Conservation (phyloP, 2,888 invertebrate species). For the Metellina segmentata region DNA sequence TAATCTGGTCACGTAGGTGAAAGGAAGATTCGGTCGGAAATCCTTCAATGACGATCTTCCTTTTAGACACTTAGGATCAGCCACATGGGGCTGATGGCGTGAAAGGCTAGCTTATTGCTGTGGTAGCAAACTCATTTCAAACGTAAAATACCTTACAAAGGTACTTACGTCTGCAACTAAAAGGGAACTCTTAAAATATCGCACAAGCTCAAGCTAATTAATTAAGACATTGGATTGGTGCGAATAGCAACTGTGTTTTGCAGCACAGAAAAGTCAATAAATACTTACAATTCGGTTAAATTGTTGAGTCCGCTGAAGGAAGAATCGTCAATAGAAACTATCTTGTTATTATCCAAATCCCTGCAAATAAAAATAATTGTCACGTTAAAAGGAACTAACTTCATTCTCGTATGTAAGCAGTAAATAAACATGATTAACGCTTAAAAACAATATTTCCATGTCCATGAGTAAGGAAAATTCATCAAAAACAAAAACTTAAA, state of each 20-base stretch:
- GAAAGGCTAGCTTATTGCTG: no score
- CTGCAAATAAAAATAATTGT: conserved; percentile 50
- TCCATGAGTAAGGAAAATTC: background rate
- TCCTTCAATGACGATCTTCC: background rate
- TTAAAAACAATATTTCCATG: background rate
- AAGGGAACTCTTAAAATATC: no score
- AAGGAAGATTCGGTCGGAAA: background rate
- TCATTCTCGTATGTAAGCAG: no score
- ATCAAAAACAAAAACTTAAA: background rate
- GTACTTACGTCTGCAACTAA: no score
- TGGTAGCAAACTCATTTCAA: no score
- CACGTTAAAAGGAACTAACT: background rate
- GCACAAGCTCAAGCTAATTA: no score
- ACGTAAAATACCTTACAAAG: no score
- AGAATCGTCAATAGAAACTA: conserved; percentile 79
- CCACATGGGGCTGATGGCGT: no score
- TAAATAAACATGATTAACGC: background rate
- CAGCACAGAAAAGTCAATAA: background rate
- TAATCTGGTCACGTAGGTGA: background rate
- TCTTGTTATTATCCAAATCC: conserved; percentile 68
- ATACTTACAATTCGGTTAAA: conserved; percentile 80
- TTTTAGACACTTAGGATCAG: background rate
- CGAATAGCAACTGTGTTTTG: no score
- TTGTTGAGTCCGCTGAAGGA: conserved; percentile 79
- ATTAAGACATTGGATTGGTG: no score